Evolutionary conservation across 2,888 invertebrate genomes (phyloP).

Genomic region (Spialia ferax): DNA sequence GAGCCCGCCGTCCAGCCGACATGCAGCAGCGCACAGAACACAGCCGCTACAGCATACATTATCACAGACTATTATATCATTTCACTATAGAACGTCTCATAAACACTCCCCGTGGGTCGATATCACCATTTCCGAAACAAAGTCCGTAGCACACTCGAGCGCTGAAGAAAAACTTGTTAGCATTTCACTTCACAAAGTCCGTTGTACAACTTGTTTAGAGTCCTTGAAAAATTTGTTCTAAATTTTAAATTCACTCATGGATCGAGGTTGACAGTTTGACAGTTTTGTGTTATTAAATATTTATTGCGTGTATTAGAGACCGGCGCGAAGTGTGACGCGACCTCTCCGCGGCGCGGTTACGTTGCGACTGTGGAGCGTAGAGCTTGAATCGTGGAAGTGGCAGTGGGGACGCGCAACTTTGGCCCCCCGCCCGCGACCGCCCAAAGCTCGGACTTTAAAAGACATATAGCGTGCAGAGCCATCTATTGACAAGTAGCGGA

Average conservation of each 20-base stretch:
- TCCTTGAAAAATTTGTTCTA: conserved; percentile 53
- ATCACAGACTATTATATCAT: conserved; percentile 85
- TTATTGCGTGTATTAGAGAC: conserved; percentile 75
- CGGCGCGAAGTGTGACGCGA: conserved; percentile 67
- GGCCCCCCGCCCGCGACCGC: conserved; percentile 62
- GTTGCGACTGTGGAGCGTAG: conserved; percentile 78
- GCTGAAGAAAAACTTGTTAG: conserved; percentile 78
- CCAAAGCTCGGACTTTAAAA: conserved; percentile 57
- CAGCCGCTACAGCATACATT: conserved; percentile 77
- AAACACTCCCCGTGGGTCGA: conserved; percentile 85
- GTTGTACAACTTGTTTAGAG: conserved; percentile 51
- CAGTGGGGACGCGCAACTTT: conserved; percentile 77
- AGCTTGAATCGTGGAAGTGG: conserved; percentile 75
- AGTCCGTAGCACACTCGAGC: conserved; percentile 78
- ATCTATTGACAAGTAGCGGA: conserved; percentile 66
- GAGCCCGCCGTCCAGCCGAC: too few relatives aligned
- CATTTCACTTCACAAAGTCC: conserved; percentile 82
- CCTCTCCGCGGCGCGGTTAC: conserved; percentile 72
- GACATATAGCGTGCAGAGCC: conserved; percentile 55
- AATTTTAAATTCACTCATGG: conserved; percentile 62
- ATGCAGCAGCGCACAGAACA: conserved; percentile 85
- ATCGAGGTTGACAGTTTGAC: conserved; percentile 60
- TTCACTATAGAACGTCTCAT: conserved; percentile 84
- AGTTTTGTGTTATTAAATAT: conserved; percentile 78
- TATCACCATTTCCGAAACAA: conserved; percentile 87